These are phyloP conservation scores for Escarpia spicata DNA, from an alignment of 2,888 invertebrate species.

Conservation along the genomic window DNA sequence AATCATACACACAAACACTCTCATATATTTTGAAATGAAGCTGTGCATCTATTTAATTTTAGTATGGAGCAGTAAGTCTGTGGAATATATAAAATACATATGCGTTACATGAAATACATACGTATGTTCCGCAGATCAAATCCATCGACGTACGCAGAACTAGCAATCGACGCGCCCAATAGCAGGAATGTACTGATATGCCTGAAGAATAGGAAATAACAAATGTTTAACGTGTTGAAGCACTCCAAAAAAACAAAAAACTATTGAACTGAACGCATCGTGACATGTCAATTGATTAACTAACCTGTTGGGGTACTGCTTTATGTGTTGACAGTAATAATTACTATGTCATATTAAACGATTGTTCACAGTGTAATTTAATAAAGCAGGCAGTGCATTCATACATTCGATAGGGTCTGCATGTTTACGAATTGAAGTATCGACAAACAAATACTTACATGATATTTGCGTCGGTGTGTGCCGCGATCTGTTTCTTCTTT, in stretches of 20 bases:
- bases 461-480: neutral
- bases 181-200: neutral
- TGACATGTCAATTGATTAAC: too few relatives aligned
- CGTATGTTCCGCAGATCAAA: neutral
- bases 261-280: too few relatives aligned
- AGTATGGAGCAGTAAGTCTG: too few relatives aligned
- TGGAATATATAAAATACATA: neutral
- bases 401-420: too few relatives aligned
- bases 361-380: too few relatives aligned
- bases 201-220: neutral
- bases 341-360: too few relatives aligned
- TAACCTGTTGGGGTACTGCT: too few relatives aligned
- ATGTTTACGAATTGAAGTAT: neutral
- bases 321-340: too few relatives aligned
- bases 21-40: neutral
- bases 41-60: neutral
- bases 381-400: neutral
- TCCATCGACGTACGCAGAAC: neutral
- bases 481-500: neutral
- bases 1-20: too few relatives aligned
- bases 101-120: neutral
- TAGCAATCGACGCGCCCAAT: neutral
- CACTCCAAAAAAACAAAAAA: neutral
- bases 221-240: neutral
- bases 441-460: neutral